Evolutionary conservation across 1,140 invertebrate genomes (phyloP).

Genomic region (Eurosta solidaginis): DNA sequence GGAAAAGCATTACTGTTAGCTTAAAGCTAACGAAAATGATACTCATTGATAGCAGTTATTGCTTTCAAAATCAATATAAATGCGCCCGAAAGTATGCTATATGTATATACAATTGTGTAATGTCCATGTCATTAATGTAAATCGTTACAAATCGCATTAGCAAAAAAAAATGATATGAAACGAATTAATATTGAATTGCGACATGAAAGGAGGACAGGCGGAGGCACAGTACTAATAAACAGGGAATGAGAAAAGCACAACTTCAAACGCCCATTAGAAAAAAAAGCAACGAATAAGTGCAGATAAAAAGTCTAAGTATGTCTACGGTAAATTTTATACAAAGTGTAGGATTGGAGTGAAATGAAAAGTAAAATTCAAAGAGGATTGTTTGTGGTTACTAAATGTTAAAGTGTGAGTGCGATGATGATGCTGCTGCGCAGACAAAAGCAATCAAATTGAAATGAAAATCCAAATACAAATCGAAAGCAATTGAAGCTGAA

Average conservation of each 20-base stretch:
- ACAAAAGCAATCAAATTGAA: slow-evolving; percentile 20
- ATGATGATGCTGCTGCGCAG: neutral
- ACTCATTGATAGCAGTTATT: neutral
- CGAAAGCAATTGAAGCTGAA: slow-evolving; percentile 23
- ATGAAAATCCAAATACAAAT: slow-evolving; percentile 27
- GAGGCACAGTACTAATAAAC: too few species aligned
- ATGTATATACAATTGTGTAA: neutral
- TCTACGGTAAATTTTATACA: too few species aligned
- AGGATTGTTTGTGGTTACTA: too few species aligned
- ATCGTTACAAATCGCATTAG: slow-evolving; percentile 19
- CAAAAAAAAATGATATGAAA: slow-evolving; percentile 10
- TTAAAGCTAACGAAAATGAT: slow-evolving; percentile 10
- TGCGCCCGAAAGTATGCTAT: neutral
- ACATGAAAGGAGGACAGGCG: neutral
- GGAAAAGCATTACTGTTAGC: slow-evolving; percentile 14
- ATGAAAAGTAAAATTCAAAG: neutral
- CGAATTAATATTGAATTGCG: neutral
- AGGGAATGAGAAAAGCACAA: too few species aligned
- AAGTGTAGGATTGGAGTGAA: too few species aligned
- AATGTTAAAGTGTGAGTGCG: too few species aligned
- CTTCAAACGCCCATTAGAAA: too few species aligned
- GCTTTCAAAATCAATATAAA: neutral
- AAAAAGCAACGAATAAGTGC: too few species aligned
- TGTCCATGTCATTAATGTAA: slow-evolving; percentile 24
- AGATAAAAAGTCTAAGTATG: too few species aligned